Conservation (phyloP, 2,888 invertebrate genomes). For the Molanna angustata region DNA sequence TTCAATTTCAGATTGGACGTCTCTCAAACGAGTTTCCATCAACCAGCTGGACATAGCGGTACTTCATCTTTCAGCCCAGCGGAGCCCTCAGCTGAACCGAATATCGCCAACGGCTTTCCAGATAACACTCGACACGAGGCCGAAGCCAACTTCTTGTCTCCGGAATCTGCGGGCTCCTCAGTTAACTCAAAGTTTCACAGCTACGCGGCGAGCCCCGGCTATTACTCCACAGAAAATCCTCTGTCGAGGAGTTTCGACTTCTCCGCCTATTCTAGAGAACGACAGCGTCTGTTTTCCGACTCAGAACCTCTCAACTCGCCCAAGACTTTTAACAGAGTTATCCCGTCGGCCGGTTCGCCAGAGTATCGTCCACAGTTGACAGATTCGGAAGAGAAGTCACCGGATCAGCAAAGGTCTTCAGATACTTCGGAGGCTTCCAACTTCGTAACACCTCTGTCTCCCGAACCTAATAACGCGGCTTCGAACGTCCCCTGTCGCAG, state of each 20-base stretch:
- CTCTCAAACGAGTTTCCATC: no score
- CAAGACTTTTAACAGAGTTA: conserved; percentile 14
- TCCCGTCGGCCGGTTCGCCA: conserved; percentile 14
- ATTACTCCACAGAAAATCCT: neutral
- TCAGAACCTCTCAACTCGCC: conserved; percentile 7
- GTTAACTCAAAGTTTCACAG: conserved; percentile 13
- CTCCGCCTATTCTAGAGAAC: neutral
- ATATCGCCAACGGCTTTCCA: neutral
- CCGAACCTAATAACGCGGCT: no score
- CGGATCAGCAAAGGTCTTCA: conserved; percentile 9
- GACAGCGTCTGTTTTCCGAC: neutral
- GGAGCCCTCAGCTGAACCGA: no score
- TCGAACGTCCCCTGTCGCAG: no score
- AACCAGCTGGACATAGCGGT: no score
- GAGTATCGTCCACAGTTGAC: conserved; percentile 12
- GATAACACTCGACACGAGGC: neutral
- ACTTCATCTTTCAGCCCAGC: no score
- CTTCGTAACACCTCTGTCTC: neutral
- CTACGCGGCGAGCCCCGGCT: conserved; percentile 20
- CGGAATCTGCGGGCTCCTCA: conserved; percentile 4
- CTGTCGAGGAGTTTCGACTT: conserved; percentile 9
- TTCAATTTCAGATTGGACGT: no score
- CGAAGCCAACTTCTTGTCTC: conserved; percentile 6
- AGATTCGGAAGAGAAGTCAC: conserved; percentile 4
- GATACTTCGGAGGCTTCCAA: conserved; percentile 9